phyloP scores from a whole-genome alignment of 1,140 invertebrate genomes.

The Drosophila santomea region DNA sequence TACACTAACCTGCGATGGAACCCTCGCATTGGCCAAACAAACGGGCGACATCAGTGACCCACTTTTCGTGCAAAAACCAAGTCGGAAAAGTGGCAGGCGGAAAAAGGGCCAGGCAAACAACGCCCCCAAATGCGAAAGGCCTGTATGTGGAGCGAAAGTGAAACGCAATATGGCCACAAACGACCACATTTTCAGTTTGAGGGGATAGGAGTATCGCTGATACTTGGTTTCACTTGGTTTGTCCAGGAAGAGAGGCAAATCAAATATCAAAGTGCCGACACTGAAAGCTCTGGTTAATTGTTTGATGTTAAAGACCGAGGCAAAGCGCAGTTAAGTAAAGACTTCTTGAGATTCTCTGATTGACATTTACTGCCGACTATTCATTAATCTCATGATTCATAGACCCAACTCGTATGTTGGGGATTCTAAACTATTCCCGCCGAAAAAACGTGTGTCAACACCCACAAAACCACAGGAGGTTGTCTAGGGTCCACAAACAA shows the following conservation, averaged over 20 bases:
- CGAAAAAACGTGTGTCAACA: slow-evolving; percentile 65
- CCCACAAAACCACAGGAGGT: slow-evolving; percentile 72
- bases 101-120: slow-evolving; percentile 50
- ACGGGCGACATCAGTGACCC: slow-evolving; percentile 54
- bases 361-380: slow-evolving; percentile 53
- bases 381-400: slow-evolving; percentile 75
- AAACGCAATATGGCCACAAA: slow-evolving; percentile 79
- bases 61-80: slow-evolving; percentile 48
- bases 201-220: slow-evolving; percentile 8
- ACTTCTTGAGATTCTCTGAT: slow-evolving; percentile 56
- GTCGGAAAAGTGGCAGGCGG: slow-evolving; percentile 23
- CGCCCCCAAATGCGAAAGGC: slow-evolving; percentile 59
- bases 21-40: slow-evolving; percentile 39
- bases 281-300: slow-evolving; percentile 32
- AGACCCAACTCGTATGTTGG: slow-evolving; percentile 12
- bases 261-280: slow-evolving; percentile 49
- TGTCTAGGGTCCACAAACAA: slow-evolving; percentile 24
- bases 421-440: slow-evolving; percentile 16
- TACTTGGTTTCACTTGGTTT: background rate
- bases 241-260: slow-evolving; percentile 26
- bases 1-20: slow-evolving; percentile 66
- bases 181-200: slow-evolving; percentile 7
- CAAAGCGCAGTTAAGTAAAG: slow-evolving; percentile 12
- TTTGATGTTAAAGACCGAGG: slow-evolving; percentile 43
- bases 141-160: slow-evolving; percentile 72